Evolutionary conservation across 1,140 invertebrate genomes (phyloP).

Genomic region (Drosophila athabasca): DNA sequence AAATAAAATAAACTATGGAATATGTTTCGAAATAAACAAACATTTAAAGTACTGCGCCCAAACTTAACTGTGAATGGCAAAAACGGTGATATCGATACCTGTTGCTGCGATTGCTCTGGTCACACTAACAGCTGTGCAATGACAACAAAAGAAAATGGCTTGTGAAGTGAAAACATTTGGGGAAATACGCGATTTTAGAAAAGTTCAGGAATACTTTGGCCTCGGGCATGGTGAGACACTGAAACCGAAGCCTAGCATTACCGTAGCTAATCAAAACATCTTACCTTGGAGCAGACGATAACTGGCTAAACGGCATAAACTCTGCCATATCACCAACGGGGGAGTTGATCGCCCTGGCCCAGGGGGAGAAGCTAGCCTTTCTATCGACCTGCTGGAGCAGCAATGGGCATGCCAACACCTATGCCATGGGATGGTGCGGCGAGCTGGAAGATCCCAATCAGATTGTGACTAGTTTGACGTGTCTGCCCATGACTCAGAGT

Average conservation of each 20-base stretch:
- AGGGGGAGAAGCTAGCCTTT: conserved; percentile 87
- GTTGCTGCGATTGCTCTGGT: background rate
- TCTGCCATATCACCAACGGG: conserved; percentile 90
- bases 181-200: conserved; percentile 86
- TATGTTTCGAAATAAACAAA: conserved; percentile 19
- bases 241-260: conserved; percentile 22
- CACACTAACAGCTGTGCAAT: conserved; percentile 45
- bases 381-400: conserved; percentile 88
- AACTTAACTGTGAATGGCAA: background rate
- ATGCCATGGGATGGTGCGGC: conserved; percentile 85
- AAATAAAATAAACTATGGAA: conserved; percentile 1
- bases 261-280: background rate
- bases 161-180: conserved; percentile 89
- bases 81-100: background rate
- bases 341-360: conserved; percentile 89
- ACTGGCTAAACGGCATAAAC: conserved; percentile 89
- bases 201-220: conserved; percentile 85
- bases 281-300: conserved; percentile 84
- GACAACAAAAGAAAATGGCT: conserved; percentile 85
- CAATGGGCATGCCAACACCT: conserved; percentile 84
- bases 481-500: conserved; percentile 84
- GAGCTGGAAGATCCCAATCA: conserved; percentile 84
- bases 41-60: background rate
- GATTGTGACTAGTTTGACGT: conserved; percentile 84
- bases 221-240: conserved; percentile 78